A percentile compares a stretch with the other conserved stretches of the same genome.
These are phyloP conservation scores for Tetanocera ferruginea DNA, from an alignment of 2,888 invertebrate genomes.

Conservation along the genomic window DNA sequence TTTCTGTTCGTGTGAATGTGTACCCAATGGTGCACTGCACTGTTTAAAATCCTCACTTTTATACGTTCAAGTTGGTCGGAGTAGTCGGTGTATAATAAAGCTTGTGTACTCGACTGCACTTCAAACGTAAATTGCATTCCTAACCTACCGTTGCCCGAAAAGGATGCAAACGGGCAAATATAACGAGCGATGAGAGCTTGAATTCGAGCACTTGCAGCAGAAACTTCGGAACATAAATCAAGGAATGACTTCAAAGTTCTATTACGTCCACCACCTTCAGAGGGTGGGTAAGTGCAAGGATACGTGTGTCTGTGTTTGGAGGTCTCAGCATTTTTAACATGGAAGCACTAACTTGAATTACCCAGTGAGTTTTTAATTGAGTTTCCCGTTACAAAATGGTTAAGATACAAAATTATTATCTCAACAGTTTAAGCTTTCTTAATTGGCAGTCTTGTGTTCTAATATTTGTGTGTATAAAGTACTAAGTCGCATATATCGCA, in stretches of 20 bases:
- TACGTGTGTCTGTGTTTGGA: neutral
- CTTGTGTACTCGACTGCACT: slow-evolving; percentile 26
- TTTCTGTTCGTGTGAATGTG: neutral
- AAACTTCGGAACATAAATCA: slow-evolving; percentile 20
- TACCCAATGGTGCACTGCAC: neutral
- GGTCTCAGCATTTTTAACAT: neutral
- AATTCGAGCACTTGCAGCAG: slow-evolving; percentile 17
- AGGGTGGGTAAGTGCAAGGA: neutral
- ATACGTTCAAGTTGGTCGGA: neutral
- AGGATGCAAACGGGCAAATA: slow-evolving; percentile 23
- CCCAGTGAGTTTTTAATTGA: slow-evolving; percentile 11
- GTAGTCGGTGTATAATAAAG: slow-evolving; percentile 5
- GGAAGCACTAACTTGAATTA: neutral
- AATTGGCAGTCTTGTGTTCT: neutral
- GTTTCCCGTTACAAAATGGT: slow-evolving; percentile 9
- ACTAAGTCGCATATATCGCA: neutral
- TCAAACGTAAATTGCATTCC: slow-evolving; percentile 28
- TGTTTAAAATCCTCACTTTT: slow-evolving; percentile 8
- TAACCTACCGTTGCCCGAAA: slow-evolving; percentile 22
- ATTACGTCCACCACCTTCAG: neutral
- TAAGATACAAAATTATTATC: slow-evolving; percentile 3
- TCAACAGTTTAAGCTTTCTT: slow-evolving; percentile 1
- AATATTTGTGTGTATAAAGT: neutral
- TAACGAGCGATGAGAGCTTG: slow-evolving; percentile 27
- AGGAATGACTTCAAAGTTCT: slow-evolving; percentile 20